A percentile compares a stretch with the other conserved stretches of the same genome.
Evolutionary conservation across 2,113 vertebrate species (phyloP).

Genomic region (Psittacula cyanocephala): DNA sequence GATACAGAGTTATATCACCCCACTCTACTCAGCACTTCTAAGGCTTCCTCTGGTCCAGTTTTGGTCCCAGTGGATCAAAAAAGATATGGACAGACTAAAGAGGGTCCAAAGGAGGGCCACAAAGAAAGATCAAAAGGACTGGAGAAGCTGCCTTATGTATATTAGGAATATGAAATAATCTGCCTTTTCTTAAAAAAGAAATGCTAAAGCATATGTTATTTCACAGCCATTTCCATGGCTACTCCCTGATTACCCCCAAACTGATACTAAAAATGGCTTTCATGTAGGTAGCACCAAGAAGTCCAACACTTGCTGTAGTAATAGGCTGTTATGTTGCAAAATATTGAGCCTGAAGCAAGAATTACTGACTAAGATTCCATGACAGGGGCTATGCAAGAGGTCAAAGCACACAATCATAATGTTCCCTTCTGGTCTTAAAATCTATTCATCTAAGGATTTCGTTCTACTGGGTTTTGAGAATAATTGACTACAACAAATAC

Average conservation of each 20-base stretch:
- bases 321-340: not conserved
- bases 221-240: not conserved
- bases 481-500: constrained; percentile 6
- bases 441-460: constrained; percentile 21
- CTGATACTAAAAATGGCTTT: not conserved
- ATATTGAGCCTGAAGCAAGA: not conserved
- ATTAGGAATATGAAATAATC: not conserved
- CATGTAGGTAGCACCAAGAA: not conserved
- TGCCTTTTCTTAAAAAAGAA: not conserved
- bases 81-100: not conserved
- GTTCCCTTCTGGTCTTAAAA: not conserved
- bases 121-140: not conserved
- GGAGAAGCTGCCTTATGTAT: not conserved
- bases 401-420: constrained; percentile 44
- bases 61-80: not conserved
- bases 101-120: fast-evolving
- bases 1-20: not conserved
- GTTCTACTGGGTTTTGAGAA: not conserved
- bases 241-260: not conserved
- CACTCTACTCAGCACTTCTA: not conserved
- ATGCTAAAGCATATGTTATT: not conserved
- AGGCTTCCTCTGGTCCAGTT: not conserved
- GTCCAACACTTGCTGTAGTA: not conserved
- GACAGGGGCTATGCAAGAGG: not conserved
- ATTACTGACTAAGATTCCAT: constrained; percentile 41